phyloP scores from a whole-genome alignment of 2,113 vertebrate genomes.

The Pterocles gutturalis region DNA sequence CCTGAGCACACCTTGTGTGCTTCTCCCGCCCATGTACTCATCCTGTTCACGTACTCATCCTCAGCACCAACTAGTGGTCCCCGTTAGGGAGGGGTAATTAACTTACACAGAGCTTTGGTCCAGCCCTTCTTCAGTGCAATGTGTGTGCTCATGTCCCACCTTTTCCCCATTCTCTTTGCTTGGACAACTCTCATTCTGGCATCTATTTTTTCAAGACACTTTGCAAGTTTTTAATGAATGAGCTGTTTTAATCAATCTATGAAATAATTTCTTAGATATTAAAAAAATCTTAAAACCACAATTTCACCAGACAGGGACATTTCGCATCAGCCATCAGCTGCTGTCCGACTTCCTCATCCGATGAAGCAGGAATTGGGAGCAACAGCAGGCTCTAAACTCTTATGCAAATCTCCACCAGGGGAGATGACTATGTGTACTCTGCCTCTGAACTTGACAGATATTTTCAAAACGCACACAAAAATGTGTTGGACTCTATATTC shows the following conservation, averaged over 20 bases:
- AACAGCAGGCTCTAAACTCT: not conserved
- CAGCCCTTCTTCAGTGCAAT: not conserved
- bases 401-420: not conserved
- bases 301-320: not conserved
- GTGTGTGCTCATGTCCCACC: not conserved
- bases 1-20: too few relatives aligned
- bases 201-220: not conserved
- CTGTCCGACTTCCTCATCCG: not conserved
- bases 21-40: rapidly evolving
- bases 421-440: not conserved
- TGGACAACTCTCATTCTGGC: not conserved
- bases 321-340: not conserved
- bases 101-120: not conserved
- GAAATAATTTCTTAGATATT: not conserved
- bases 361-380: not conserved
- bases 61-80: not conserved
- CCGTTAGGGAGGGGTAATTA: rapidly evolving
- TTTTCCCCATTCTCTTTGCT: not conserved
- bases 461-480: not conserved
- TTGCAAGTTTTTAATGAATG: not conserved
- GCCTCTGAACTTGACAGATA: not conserved
- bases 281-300: not conserved
- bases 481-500: not conserved
- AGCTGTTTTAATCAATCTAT: not conserved
- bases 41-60: too few relatives aligned